Evolutionary conservation across 2,113 vertebrate genomes (phyloP).

Genomic region (Albula goreensis): DNA sequence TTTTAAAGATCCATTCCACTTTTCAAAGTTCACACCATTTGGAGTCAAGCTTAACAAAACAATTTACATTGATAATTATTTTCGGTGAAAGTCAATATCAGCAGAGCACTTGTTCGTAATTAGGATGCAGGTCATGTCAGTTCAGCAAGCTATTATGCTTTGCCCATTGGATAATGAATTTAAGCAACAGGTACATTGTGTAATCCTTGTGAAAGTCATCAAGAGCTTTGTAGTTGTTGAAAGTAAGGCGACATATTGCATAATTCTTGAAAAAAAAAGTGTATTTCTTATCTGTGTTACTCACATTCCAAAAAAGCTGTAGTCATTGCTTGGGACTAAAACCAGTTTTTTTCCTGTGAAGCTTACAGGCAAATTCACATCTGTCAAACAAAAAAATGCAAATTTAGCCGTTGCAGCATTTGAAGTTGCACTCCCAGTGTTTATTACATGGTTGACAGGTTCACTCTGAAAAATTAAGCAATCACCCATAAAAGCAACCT

Average conservation of each 20-base stretch:
- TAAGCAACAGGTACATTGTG: no score
- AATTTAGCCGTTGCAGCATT: background rate
- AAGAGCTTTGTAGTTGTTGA: no score
- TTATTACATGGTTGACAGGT: background rate
- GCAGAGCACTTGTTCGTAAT: background rate
- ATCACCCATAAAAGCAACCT: no score
- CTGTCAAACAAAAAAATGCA: background rate
- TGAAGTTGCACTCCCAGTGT: background rate
- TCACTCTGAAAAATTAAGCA: no score
- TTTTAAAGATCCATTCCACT: background rate
- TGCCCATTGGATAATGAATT: no score
- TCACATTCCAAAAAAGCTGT: no score
- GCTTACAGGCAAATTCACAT: background rate
- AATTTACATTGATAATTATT: background rate
- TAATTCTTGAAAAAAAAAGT: no score
- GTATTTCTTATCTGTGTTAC: no score
- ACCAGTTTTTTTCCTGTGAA: background rate
- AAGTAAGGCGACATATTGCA: no score
- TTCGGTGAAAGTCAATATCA: background rate
- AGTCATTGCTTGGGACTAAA: no score
- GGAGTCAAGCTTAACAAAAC: background rate
- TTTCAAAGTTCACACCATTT: background rate
- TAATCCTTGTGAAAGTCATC: no score
- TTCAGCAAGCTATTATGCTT: background rate
- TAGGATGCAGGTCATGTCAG: background rate